A percentile compares a stretch with the other conserved stretches of the same genome.
Conservation (phyloP, 2,888 invertebrate genomes). For the Deilephila elpenor region DNA sequence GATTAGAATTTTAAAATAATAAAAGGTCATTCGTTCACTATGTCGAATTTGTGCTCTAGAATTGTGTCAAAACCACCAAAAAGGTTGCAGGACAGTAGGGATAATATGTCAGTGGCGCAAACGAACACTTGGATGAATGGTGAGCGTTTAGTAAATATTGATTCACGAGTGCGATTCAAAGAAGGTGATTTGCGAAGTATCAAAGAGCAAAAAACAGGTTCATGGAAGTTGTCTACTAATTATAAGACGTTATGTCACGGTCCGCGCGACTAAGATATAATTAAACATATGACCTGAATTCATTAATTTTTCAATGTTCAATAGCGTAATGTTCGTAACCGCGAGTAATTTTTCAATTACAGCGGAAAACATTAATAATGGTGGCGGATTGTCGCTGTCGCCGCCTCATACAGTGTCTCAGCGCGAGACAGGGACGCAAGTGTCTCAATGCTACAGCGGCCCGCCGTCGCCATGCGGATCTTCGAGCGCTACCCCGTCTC, state of each 20-base stretch:
- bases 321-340: slow-evolving; percentile 28
- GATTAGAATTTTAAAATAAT: slow-evolving; percentile 51
- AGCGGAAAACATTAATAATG: slow-evolving; percentile 91
- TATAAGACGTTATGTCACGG: slow-evolving; percentile 43
- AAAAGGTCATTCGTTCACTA: slow-evolving; percentile 60
- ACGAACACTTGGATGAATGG: slow-evolving; percentile 95
- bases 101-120: slow-evolving; percentile 90
- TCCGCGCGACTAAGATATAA: slow-evolving; percentile 38
- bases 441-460: slow-evolving; percentile 91
- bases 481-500: slow-evolving; percentile 84
- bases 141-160: slow-evolving; percentile 82
- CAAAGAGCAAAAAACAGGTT: slow-evolving; percentile 50
- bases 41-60: slow-evolving; percentile 92
- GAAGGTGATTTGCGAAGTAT: slow-evolving; percentile 47
- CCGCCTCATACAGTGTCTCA: slow-evolving; percentile 90
- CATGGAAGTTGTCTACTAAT: slow-evolving; percentile 40
- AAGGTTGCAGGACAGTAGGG: slow-evolving; percentile 90
- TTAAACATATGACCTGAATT: slow-evolving; percentile 42
- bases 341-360: slow-evolving; percentile 55
- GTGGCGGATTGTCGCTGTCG: slow-evolving; percentile 88
- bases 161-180: slow-evolving; percentile 53
- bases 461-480: slow-evolving; percentile 92
- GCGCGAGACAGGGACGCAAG: slow-evolving; percentile 87
- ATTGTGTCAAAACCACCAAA: slow-evolving; percentile 90
- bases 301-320: slow-evolving; percentile 8